Base-by-base conservation (phyloP, 2,113 vertebrate genomes). In the Macrotis lagotis region DNA sequence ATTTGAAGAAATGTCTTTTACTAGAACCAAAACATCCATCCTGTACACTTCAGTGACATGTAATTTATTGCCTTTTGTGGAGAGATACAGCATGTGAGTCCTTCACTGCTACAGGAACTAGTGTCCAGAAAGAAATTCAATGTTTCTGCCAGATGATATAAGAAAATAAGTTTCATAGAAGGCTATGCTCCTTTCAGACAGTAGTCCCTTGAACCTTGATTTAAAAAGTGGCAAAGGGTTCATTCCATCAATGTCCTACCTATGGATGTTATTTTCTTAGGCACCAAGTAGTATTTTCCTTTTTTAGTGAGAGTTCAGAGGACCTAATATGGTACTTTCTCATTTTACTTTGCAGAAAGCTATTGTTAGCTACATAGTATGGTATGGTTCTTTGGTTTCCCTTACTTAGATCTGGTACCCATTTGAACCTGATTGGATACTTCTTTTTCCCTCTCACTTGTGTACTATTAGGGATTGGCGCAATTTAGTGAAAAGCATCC, bases 51-150 rank as follows among this genome's bases (percentile, higher is more conserved):
- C 91, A 50, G 52, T n/a, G 10, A 37, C 14, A 53, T 50, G 89
- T 93, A 94, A 55, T 91, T 95, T 89, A 93, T 52, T 51, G 59
- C 59, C 53, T 92, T 91, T 66, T 95, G 25, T 83, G 59, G 55
- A 90, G 22, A 95, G 51, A 90, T 52, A 74, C 51, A 11, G 6
- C 3, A 19, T 10, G 52, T 37, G 44, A 51, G 25, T 50, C 59
- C 88, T 88, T 59, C 59, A 89, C 26, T 0, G 14, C n/a, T 94
- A 3, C 37, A 83, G 66, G 66, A 83, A 83, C 37, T 22, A 49
- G 50, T 31, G 37, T 83, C 47, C 90, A 10, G 19, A 90, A 51
- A 66, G 94, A 52, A 96, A 95, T 92, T 94, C n/a, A n/a, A 16
- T 95, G 26, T 50, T 51, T 83, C 91, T 90, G 95, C 83, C 55